A percentile compares a stretch with the other conserved stretches of the same genome.
Conservation (phyloP, 2,797 vertebrate genomes). For the Luscinia megarhynchos region DNA sequence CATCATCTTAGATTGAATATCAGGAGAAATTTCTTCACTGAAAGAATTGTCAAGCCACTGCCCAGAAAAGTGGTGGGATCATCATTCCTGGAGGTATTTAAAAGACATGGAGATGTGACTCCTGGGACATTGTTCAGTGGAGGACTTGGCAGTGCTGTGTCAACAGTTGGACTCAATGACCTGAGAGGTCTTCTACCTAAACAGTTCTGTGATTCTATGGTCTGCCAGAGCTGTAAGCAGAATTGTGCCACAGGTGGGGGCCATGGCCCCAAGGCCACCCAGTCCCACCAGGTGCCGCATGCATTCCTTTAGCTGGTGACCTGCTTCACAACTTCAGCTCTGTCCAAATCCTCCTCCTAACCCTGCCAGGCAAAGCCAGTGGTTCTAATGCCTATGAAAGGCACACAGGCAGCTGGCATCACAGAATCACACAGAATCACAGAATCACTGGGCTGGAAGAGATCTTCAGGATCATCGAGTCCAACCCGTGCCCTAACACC, state of each 20-base stretch:
- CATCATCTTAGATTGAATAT: not conserved
- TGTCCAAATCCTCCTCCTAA: not conserved
- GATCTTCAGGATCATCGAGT: accelerated
- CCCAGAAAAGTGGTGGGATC: not conserved
- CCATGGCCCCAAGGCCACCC: not conserved
- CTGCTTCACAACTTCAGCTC: not conserved
- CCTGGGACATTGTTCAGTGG: not conserved
- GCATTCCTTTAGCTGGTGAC: not conserved
- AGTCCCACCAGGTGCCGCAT: not conserved
- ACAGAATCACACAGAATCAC: not conserved
- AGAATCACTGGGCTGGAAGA: not conserved
- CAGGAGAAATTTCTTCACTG: not conserved
- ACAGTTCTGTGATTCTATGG: not conserved
- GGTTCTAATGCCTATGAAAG: not conserved
- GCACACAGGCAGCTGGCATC: accelerated
- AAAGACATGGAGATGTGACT: not conserved
- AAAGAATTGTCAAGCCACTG: not conserved
- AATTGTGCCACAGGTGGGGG: not conserved
- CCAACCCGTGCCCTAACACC: no score
- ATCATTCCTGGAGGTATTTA: no score
- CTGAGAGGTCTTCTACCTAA: not conserved
- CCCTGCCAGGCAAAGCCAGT: not conserved
- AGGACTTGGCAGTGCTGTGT: not conserved
- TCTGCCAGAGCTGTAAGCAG: not conserved
- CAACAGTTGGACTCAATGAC: not conserved